These are phyloP conservation scores for Iphiclides podalirius DNA, from an alignment of 2,888 invertebrate species.

Conservation along the genomic window DNA sequence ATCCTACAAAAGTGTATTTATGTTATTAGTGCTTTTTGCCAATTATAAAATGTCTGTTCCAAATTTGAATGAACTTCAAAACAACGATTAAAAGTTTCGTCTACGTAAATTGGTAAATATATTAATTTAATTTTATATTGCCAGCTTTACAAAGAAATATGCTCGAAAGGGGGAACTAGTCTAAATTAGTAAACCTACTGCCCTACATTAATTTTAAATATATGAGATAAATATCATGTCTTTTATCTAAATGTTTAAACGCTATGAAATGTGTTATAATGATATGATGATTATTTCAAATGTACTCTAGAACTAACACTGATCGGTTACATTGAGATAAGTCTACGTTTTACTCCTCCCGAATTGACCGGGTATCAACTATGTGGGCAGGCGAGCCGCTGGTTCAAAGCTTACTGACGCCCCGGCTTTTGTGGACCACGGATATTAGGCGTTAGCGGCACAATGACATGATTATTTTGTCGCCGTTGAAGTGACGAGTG, in stretches of 20 bases:
- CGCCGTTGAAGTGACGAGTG: not conserved
- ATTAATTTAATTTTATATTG: conserved; percentile 19
- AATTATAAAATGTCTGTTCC: not conserved
- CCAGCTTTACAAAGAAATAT: conserved; percentile 33
- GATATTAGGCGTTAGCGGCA: not conserved
- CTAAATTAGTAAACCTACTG: conserved; percentile 50
- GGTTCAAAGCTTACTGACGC: not conserved
- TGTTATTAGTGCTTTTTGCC: not conserved
- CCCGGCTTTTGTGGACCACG: too few relatives aligned
- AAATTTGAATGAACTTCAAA: not conserved
- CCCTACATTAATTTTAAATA: conserved; percentile 52
- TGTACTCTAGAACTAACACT: conserved; percentile 44
- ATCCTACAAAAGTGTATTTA: not conserved
- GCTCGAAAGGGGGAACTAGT: conserved; percentile 57
- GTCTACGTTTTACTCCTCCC: conserved; percentile 23
- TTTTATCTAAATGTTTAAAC: conserved; percentile 64
- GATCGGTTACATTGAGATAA: conserved; percentile 31
- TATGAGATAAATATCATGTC: conserved; percentile 59
- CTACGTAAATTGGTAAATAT: conserved; percentile 19
- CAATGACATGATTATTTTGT: not conserved
- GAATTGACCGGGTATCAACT: conserved; percentile 12
- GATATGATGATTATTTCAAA: conserved; percentile 68
- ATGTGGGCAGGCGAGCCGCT: conserved; percentile 12
- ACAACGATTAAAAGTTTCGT: conserved; percentile 20
- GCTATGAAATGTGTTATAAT: conserved; percentile 73